phyloP scores from a whole-genome alignment of 2,113 vertebrate species.

The Charina bottae region DNA sequence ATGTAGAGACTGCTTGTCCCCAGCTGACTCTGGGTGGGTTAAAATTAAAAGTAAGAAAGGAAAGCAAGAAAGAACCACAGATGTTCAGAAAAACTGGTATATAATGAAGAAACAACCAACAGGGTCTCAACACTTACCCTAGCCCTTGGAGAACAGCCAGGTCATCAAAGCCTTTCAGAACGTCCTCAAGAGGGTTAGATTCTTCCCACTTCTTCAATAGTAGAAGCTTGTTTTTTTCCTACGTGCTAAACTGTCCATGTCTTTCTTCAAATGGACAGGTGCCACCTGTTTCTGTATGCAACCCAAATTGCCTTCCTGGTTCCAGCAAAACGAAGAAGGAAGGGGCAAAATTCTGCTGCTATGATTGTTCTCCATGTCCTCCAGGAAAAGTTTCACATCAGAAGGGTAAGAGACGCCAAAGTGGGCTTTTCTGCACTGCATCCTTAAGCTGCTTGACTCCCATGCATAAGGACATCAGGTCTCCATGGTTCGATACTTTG shows the following conservation, averaged over 20 bases:
- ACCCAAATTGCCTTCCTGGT: background rate
- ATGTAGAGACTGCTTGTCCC: too few species aligned
- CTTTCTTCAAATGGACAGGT: background rate
- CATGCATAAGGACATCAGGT: background rate
- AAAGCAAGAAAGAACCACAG: too few species aligned
- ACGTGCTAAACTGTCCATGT: background rate
- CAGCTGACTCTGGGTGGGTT: too few species aligned
- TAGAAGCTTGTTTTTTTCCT: background rate
- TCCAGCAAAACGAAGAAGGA: constrained; percentile 1
- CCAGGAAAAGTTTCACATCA: background rate
- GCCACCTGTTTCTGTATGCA: background rate
- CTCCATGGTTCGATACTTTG: too few species aligned
- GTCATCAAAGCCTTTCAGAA: too few species aligned
- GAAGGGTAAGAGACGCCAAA: background rate
- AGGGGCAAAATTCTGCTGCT: background rate
- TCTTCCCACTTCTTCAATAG: too few species aligned
- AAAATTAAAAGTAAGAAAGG: too few species aligned
- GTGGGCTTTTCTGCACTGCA: background rate
- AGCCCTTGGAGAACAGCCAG: too few species aligned
- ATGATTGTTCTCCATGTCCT: constrained; percentile 9
- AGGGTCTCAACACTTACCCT: too few species aligned
- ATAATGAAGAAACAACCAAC: too few species aligned
- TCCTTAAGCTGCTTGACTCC: background rate
- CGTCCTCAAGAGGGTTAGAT: too few species aligned
- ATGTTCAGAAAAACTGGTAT: too few species aligned